phyloP scores from a whole-genome alignment of 2,888 invertebrate species.

The Cerastoderma edule region DNA sequence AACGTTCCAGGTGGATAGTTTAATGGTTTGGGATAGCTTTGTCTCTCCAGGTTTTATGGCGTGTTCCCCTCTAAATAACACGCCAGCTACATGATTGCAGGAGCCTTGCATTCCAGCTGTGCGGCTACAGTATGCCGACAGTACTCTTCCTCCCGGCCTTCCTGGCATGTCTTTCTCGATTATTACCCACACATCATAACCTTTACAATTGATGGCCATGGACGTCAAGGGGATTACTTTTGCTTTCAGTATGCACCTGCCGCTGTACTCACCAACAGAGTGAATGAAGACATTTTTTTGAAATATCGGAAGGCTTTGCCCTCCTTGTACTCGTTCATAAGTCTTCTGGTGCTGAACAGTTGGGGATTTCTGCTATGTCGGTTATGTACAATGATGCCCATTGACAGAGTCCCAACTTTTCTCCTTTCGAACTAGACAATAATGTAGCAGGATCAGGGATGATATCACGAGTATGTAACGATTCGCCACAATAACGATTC shows the following conservation, averaged over 20 bases:
- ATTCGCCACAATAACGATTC: too few species aligned
- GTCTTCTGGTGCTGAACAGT: constrained; percentile 29
- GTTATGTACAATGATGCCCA: constrained; percentile 55
- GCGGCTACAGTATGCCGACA: constrained; percentile 45
- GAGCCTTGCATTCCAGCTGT: constrained; percentile 47
- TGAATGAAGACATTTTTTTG: constrained; percentile 47
- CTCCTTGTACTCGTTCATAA: constrained; percentile 54
- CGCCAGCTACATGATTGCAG: constrained; percentile 43
- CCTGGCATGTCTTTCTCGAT: constrained; percentile 27
- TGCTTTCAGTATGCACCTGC: constrained; percentile 46
- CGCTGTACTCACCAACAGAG: neutral
- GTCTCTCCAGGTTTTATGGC: constrained; percentile 37
- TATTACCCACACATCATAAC: constrained; percentile 51
- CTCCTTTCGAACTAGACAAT: too few species aligned
- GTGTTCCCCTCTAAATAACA: constrained; percentile 38
- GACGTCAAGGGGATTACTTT: constrained; percentile 52
- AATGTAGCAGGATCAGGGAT: too few species aligned
- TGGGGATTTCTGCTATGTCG: constrained; percentile 45
- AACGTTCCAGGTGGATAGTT: constrained; percentile 29
- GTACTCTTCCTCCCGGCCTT: constrained; percentile 24
- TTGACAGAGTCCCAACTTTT: too few species aligned
- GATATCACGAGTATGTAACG: too few species aligned
- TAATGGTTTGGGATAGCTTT: constrained; percentile 24
- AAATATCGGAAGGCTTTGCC: constrained; percentile 55
- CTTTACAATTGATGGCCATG: constrained; percentile 44